These are phyloP conservation scores for Zaprionus vittiger DNA, from an alignment of 1,140 invertebrate genomes.

Conservation along the genomic window DNA sequence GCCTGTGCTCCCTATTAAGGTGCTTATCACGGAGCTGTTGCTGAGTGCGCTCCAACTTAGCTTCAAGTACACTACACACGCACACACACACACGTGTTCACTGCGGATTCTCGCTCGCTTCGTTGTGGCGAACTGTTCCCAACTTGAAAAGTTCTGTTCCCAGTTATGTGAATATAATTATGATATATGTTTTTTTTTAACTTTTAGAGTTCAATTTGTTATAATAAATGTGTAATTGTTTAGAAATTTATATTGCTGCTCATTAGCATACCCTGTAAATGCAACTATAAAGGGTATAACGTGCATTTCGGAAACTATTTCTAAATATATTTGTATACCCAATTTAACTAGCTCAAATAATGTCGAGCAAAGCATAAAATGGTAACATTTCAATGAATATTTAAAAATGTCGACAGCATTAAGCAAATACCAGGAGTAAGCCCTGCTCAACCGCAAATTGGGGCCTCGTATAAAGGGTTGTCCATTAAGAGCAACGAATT, in stretches of 20 bases:
- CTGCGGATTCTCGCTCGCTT: not conserved
- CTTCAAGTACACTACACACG: not conserved
- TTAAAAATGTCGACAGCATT: too few relatives aligned
- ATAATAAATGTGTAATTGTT: not conserved
- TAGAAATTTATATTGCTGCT: not conserved
- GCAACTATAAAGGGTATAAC: too few relatives aligned
- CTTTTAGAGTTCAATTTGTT: not conserved
- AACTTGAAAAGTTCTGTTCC: not conserved
- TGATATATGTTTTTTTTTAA: not conserved
- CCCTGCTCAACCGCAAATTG: too few relatives aligned
- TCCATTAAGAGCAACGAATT: too few relatives aligned
- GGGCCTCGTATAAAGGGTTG: too few relatives aligned
- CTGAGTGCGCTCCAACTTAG: not conserved
- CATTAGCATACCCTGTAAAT: not conserved
- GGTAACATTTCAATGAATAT: too few relatives aligned
- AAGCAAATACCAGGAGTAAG: too few relatives aligned
- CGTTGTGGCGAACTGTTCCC: not conserved
- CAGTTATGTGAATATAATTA: not conserved
- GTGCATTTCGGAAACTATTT: too few relatives aligned
- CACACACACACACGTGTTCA: not conserved
- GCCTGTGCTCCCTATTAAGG: not conserved
- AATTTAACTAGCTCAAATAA: too few relatives aligned
- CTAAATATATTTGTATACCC: too few relatives aligned
- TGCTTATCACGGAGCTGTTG: slow-evolving; percentile 5
- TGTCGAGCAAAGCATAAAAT: too few relatives aligned